These are phyloP conservation scores for Sclerodermus sp. DNA, from an alignment of 2,888 invertebrate genomes.

Conservation along the genomic window DNA sequence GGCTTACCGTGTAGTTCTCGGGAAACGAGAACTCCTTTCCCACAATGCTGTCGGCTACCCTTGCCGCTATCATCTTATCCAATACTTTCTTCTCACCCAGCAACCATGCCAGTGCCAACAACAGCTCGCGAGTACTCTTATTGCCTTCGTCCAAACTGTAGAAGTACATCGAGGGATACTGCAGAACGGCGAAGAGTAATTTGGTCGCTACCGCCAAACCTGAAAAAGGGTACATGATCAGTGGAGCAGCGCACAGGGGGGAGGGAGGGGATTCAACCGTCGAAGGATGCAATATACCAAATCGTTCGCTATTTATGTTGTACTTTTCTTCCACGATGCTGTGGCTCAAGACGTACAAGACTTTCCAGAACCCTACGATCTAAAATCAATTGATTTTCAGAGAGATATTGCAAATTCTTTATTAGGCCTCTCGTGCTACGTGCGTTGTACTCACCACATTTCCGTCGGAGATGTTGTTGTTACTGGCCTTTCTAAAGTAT, in stretches of 20 bases:
- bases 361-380: constrained; percentile 38
- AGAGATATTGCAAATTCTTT: neutral
- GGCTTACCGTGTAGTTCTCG: constrained; percentile 1
- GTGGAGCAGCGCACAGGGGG: constrained; percentile 4
- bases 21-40: constrained; percentile 17
- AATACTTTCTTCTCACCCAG: constrained; percentile 42
- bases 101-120: constrained; percentile 53
- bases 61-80: constrained; percentile 26
- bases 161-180: constrained; percentile 50
- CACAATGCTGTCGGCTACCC: constrained; percentile 35
- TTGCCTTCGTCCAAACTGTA: constrained; percentile 39
- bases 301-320: constrained; percentile 26
- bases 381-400: too few relatives aligned
- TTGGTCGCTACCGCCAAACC: constrained; percentile 42
- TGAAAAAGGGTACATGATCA: constrained; percentile 14
- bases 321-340: constrained; percentile 22
- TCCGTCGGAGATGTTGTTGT: too few relatives aligned
- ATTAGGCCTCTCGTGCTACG: too few relatives aligned
- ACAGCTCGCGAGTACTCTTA: constrained; percentile 41
- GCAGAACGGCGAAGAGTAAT: constrained; percentile 45
- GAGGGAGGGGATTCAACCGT: neutral
- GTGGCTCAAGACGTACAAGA: constrained; percentile 36
- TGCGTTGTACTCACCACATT: too few relatives aligned
- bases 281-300: constrained; percentile 20
- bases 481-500: too few relatives aligned